Evolutionary conservation across 1,140 invertebrate genomes (phyloP).

Genomic region (Hypsibius dujardini): DNA sequence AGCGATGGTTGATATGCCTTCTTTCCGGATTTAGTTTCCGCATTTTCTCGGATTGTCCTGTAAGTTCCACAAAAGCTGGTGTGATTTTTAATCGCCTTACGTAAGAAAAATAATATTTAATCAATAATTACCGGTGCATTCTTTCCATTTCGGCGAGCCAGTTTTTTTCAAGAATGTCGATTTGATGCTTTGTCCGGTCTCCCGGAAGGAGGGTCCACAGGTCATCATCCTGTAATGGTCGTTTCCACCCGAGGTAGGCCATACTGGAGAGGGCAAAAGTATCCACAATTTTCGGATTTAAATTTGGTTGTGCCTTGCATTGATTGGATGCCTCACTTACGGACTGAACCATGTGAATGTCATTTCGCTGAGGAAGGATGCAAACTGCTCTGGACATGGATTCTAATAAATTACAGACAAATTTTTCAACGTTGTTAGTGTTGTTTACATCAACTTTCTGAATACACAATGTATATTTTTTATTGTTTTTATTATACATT

Average conservation of each 20-base stretch:
- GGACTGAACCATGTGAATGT: constrained; percentile 18
- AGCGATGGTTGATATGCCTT: not conserved
- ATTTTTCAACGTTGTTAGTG: no score
- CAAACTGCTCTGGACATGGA: constrained; percentile 17
- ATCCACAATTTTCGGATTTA: no score
- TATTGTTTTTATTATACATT: no score
- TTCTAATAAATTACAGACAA: not conserved
- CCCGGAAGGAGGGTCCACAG: constrained; percentile 19
- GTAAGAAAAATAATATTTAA: not conserved
- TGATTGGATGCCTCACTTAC: not conserved
- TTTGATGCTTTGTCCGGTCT: constrained; percentile 9
- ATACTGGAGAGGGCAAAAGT: constrained; percentile 15
- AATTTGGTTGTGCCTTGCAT: not conserved
- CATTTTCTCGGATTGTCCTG: no score
- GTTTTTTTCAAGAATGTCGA: not conserved
- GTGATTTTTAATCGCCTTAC: not conserved
- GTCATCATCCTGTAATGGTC: constrained; percentile 18
- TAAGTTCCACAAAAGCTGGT: no score
- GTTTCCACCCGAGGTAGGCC: constrained; percentile 19
- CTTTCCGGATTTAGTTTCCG: no score
- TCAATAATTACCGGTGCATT: not conserved
- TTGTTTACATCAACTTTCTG: no score
- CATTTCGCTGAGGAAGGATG: constrained; percentile 2
- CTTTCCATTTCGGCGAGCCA: not conserved
- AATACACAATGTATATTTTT: no score